A percentile compares a stretch with the other conserved stretches of the same genome.
Conservation (phyloP, 2,888 invertebrate genomes). For the Tubulanus polymorphus region DNA sequence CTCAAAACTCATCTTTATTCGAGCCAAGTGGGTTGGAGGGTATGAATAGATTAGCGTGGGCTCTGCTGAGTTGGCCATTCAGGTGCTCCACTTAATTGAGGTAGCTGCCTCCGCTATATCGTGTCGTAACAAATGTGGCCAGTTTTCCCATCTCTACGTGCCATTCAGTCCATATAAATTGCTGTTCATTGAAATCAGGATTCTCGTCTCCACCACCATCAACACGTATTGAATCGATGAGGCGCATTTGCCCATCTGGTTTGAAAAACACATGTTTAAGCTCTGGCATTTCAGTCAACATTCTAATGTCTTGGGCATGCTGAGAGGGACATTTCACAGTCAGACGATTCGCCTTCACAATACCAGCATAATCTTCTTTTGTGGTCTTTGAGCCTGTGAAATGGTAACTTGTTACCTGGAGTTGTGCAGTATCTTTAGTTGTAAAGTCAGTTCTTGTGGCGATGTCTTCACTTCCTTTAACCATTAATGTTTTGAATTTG, state of each 20-base stretch:
- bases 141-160: neutral
- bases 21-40: neutral
- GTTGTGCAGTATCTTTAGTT: neutral
- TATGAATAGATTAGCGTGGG: neutral
- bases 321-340: neutral
- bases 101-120: constrained; percentile 1
- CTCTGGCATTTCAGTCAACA: neutral
- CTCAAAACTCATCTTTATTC: neutral
- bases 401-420: neutral
- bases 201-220: constrained; percentile 1
- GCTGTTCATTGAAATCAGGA: neutral
- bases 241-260: neutral
- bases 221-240: neutral
- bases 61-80: constrained; percentile 1
- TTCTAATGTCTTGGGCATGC: neutral
- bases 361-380: neutral
- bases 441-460: neutral
- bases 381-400: neutral
- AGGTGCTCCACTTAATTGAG: neutral
- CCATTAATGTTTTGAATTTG: neutral
- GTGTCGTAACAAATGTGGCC: neutral
- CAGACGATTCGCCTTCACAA: neutral
- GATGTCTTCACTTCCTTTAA: neutral
- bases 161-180: neutral
- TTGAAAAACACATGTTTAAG: neutral